Evolutionary conservation across 2,113 vertebrate species (phyloP), one percentile per base, ranked within the genome.

Genomic region (Sinocyclocheilus grahami): DNA sequence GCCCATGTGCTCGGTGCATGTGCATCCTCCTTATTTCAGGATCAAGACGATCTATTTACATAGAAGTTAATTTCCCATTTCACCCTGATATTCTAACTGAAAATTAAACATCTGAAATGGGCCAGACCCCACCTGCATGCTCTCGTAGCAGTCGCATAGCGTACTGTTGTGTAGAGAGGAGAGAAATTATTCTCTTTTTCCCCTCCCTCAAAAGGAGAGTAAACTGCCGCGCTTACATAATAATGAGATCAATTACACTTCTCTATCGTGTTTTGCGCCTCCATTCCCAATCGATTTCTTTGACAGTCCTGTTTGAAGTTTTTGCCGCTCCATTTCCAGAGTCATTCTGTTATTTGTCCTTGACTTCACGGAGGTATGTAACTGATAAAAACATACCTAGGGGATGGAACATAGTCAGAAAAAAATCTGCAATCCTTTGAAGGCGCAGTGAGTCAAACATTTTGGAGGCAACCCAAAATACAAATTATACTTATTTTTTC

Each of bases 161-260:
- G 1, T 71, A 46, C n/a, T 5, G 76, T 27, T 30, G 85, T 37
- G 58, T 22, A 46, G 62, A 65, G 27, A 79, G 46, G 65, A 80
- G 76, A 75, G 37, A 83, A 85, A 81, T 81, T 46, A 76, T 79
- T 60, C 33, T 82, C 53, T 83, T 60, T 84, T 82, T 85, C 51
- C 5, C 8, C 75, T 63, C 74, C 69, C 65, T 87, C 53, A 82
- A 81, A 79, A 46, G 51, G n/a, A 82, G 82, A 20, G 82, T 82
- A 85, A 84, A 89, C 84, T n/a, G 78, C 84, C 12, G 39, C 37
- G 1, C 51, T 74, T 84, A 39, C 14, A 48, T 84, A 82, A 86
- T 88, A 87, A 90, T 80, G 76, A 88, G 72, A 85, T 89, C 84
- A 69, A 85, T 90, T 85, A 86, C 42, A 24, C 30, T 51, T 82